Percentiles rank a stretch among this genome's conserved stretches.
Conservation (phyloP, 2,113 vertebrate species). For the Protobothrops flavoviridis region DNA sequence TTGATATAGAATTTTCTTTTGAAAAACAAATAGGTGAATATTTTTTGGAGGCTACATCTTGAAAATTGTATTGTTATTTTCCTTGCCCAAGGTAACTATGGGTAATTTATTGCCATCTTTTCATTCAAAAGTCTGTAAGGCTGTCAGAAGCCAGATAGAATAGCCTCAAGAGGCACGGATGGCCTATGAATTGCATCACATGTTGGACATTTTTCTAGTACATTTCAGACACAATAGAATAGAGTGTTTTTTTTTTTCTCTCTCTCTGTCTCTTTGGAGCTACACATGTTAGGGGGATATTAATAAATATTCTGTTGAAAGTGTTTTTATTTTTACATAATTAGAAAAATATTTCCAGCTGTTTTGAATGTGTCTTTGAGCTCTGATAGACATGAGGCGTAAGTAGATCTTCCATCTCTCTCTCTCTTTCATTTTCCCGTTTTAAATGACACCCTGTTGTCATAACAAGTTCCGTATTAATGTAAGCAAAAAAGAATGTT, state of each 20-base stretch:
- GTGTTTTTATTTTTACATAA: slow-evolving; percentile 69
- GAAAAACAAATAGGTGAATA: neutral
- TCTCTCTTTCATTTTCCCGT: slow-evolving; percentile 9
- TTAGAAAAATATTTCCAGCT: slow-evolving; percentile 72
- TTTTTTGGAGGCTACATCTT: neutral
- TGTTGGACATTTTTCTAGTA: neutral
- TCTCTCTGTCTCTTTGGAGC: neutral
- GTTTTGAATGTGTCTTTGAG: slow-evolving; percentile 68
- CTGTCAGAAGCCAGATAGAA: neutral
- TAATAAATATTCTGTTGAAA: slow-evolving; percentile 67
- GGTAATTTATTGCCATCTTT: neutral
- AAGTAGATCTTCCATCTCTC: slow-evolving; percentile 47
- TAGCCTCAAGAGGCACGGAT: neutral
- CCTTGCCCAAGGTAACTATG: neutral
- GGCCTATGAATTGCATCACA: neutral
- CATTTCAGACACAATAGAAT: neutral
- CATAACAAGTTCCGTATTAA: slow-evolving; percentile 70
- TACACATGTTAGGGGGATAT: slow-evolving; percentile 63
- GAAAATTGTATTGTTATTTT: neutral
- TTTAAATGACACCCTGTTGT: slow-evolving; percentile 39
- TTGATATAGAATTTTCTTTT: neutral
- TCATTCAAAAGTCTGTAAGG: neutral
- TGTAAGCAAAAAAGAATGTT: slow-evolving; percentile 70
- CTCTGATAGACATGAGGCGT: slow-evolving; percentile 67
- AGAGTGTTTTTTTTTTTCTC: neutral